Percentiles rank a stretch among this genome's conserved stretches.
Conservation (phyloP, 2,113 vertebrate genomes). For the Ornithorhynchus anatinus region DNA sequence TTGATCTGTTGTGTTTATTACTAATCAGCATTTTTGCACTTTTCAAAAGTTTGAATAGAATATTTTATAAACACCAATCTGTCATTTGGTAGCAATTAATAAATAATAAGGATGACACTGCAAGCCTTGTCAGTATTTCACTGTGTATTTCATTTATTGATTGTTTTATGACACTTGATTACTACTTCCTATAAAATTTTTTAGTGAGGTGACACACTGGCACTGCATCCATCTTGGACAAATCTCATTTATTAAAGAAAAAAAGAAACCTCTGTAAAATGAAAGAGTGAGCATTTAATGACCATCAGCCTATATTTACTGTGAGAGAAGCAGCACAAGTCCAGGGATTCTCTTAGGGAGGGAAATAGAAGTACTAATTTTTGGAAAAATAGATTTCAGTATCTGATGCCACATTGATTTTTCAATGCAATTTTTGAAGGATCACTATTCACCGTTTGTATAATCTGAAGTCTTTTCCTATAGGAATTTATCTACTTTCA, state of each 20-base stretch:
- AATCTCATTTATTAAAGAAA: not conserved
- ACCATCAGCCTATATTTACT: not conserved
- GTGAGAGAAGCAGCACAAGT: not conserved
- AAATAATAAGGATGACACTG: constrained; percentile 30
- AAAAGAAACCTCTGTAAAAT: not conserved
- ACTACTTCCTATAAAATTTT: constrained; percentile 19
- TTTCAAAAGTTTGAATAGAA: not conserved
- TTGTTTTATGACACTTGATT: constrained; percentile 26
- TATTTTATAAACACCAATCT: constrained; percentile 25
- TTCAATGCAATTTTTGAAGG: not conserved
- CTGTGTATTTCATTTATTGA: constrained; percentile 28
- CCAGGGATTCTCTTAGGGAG: not conserved
- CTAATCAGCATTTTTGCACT: constrained; percentile 6
- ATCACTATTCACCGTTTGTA: not conserved
- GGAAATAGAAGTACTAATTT: not conserved
- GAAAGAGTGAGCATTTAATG: not conserved
- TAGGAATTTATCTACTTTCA: not conserved
- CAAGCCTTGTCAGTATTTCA: not conserved
- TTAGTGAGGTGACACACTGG: not conserved
- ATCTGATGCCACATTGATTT: not conserved
- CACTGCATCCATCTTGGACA: constrained; percentile 3
- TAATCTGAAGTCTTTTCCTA: not conserved
- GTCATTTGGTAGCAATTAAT: constrained; percentile 23
- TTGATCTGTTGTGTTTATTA: constrained; percentile 20
- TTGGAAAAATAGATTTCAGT: not conserved